Base-by-base conservation (phyloP, 1,140 invertebrate species). In the Phocides pigmalion region DNA sequence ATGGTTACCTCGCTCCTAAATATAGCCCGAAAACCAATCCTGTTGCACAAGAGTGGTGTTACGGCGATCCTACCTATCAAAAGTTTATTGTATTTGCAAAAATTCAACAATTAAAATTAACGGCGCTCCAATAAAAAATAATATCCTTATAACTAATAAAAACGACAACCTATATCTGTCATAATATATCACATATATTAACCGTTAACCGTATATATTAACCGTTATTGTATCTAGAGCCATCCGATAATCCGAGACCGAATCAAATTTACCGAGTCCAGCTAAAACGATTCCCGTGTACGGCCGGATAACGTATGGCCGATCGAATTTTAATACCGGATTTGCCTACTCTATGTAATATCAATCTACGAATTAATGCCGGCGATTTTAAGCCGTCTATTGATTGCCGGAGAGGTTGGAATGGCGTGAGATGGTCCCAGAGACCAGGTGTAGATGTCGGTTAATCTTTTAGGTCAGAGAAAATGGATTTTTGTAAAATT, bases 271-370 rank as follows among this genome's bases (percentile, higher is more conserved):
- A 61, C 56, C 56, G 56, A 37, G 44, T 49, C 42, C 68, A 73
- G 73, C 69, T 81, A 79, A 81, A 81, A 81, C 68, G 70, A 61
- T 76, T 81, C 65, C 59, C 76, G 22, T 81, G 79, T 81, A 47
- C 32, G 58, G 41, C 41, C 32, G 72, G 79, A 76, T 76, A 78
- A 72, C 59, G 68, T 70, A 73, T 69, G 73, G 61, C 68, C 73
- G 62, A 81, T 74, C 72, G 68, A 66, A 72, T 81, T 81, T 78
- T 75, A 80, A 80, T 80, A 74, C 75, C 56, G 53, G 70, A 75
- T 80, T 77, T 75, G 61, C 67, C 70, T 74, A 71, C 69, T 70
- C 66, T 70, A 44, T 70, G 50, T 67, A 56, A 67, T 73, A 70
- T 64, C 51, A 68, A 62, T 62, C 63, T 56, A 44, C 54, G 56